A percentile compares a stretch with the other conserved stretches of the same genome.
Conservation (phyloP, 2,888 invertebrate genomes). For the Eurois occulta region DNA sequence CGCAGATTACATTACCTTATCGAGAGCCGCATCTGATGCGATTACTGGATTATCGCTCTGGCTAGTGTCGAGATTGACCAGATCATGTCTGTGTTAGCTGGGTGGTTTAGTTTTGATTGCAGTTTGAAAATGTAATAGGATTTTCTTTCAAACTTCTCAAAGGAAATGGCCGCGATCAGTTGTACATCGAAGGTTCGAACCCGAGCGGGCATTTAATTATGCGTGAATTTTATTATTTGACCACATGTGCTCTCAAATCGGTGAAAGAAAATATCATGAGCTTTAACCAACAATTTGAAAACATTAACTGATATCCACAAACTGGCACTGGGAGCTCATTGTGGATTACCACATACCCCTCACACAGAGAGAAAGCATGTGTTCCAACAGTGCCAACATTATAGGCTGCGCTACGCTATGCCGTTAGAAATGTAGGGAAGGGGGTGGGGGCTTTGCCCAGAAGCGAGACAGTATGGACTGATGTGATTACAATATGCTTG, state of each 20-base stretch:
- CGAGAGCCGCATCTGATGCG: conserved; percentile 46
- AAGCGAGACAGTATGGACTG: background rate
- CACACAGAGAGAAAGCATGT: no score
- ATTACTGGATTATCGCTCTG: conserved; percentile 46
- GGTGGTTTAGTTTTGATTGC: background rate
- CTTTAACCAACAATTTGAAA: background rate
- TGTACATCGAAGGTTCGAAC: background rate
- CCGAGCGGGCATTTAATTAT: background rate
- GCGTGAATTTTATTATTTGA: background rate
- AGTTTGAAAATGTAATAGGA: background rate
- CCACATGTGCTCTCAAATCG: background rate
- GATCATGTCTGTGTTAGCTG: conserved; percentile 26
- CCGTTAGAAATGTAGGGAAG: background rate
- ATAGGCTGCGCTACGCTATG: no score
- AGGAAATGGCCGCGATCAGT: background rate
- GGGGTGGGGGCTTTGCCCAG: background rate
- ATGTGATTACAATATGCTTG: no score
- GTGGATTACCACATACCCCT: background rate
- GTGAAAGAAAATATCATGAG: background rate
- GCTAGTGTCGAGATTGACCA: conserved; percentile 35
- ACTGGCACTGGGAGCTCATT: background rate
- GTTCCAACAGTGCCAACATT: background rate
- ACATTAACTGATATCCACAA: background rate
- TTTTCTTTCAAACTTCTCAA: background rate
- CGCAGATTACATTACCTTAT: conserved; percentile 57